Evolutionary conservation across 2,113 vertebrate genomes (phyloP).

Genomic region (Hepsetus odoe): DNA sequence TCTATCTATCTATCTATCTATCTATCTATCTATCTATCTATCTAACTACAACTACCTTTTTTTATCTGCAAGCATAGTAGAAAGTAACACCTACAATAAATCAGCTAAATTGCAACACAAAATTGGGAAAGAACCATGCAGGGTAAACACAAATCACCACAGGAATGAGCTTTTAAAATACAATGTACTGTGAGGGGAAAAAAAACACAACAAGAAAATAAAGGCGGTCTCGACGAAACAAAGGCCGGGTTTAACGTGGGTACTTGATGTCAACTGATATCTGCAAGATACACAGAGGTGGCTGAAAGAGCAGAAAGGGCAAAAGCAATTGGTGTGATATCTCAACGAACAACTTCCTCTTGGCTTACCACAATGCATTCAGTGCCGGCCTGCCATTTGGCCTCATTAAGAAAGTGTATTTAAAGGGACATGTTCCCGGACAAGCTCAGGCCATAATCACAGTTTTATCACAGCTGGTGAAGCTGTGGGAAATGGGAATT

Average conservation of each 20-base stretch:
- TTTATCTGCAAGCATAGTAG: conserved; percentile 22
- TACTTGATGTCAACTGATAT: conserved; percentile 40
- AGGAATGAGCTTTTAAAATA: conserved; percentile 24
- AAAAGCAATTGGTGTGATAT: conserved; percentile 57
- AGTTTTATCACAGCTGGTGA: conserved; percentile 34
- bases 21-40: no score
- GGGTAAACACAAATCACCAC: conserved; percentile 53
- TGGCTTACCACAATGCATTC: conserved; percentile 58
- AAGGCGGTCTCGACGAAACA: conserved; percentile 4
- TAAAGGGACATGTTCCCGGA: conserved; percentile 51
- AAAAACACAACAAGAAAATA: background rate
- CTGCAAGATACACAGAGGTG: conserved; percentile 37
- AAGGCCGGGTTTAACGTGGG: conserved; percentile 3
- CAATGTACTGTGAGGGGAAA: conserved; percentile 1
- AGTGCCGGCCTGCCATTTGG: conserved; percentile 52
- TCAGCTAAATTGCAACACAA: conserved; percentile 48
- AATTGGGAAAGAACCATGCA: conserved; percentile 52
- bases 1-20: no score
- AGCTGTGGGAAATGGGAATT: conserved; percentile 37
- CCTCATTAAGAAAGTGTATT: conserved; percentile 54
- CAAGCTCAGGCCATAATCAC: conserved; percentile 52
- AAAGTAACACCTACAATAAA: conserved; percentile 50
- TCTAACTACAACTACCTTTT: no score
- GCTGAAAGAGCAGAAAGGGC: conserved; percentile 13
- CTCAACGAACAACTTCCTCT: conserved; percentile 62